These are phyloP conservation scores for Natator depressus DNA, from an alignment of 2,113 vertebrate genomes.

Conservation along the genomic window DNA sequence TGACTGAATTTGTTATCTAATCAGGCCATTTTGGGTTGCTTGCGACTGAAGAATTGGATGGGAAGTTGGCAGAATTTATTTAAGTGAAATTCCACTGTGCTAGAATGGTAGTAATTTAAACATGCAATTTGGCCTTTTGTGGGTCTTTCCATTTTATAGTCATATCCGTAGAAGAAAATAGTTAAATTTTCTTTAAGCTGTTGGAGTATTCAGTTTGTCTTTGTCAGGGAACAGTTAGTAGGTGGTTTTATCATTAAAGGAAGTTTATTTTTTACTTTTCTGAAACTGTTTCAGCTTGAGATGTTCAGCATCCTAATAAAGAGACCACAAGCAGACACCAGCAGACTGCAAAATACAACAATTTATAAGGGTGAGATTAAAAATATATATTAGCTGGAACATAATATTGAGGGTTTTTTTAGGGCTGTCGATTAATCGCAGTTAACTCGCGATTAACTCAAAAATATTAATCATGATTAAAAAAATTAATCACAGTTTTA, in stretches of 20 bases:
- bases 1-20: neutral
- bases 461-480: no score
- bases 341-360: neutral
- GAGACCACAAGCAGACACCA: neutral
- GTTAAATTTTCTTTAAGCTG: neutral
- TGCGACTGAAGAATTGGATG: neutral
- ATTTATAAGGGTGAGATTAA: neutral
- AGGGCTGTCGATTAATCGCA: no score
- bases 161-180: neutral
- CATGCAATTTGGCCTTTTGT: neutral
- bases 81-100: neutral
- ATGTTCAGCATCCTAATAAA: neutral
- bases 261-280: neutral
- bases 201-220: neutral
- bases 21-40: neutral
- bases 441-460: no score
- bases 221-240: accelerated
- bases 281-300: neutral
- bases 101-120: neutral
- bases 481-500: no score
- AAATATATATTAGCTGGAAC: neutral
- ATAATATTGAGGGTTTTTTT: no score
- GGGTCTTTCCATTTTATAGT: neutral
- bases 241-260: neutral
- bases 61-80: neutral